Evolutionary conservation across 2,888 invertebrate species (phyloP), one percentile per base, ranked within the genome.

Genomic region (Hydrotaea diabolus): DNA sequence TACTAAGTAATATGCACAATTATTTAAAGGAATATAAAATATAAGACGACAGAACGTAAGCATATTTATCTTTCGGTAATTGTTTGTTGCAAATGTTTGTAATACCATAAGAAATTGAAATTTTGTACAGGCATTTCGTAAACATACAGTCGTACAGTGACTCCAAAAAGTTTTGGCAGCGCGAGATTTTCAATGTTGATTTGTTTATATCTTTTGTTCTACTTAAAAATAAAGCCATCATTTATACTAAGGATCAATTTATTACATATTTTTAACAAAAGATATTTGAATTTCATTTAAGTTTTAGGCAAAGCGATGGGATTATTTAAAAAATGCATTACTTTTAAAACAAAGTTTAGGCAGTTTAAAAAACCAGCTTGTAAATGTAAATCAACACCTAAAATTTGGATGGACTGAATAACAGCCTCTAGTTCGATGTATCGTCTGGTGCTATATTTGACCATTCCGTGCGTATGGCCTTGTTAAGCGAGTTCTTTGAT

Each of bases 381-480:
- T n/a, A 31, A 31, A 31, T 31, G 31, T 31, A 31, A 31, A 31
- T 31, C 31, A 31, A 31, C 31, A 31, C 46, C 46, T 46, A 46
- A 53, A 17, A 19, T 53, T 53, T 53, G 19, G 17, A 17, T 53
- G 53, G 53, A 15, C n/a, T n/a, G 17, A n/a, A 53, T n/a, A 53
- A 53, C 17, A 19, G 43, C 43, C 5, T 69, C 39, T 43, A 69
- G 17, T n/a, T 69, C 11, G 69, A 69, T 69, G 43, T 69, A 2
- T 69, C 39, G 2, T 43, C 69, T 19, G 36, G 69, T 69, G 69
- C n/a, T n/a, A 43, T 69, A 69, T 69, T 69, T 69, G 26, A 7
- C 26, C 8, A 64, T 64, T 64, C 64, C 36, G 2, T 31, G 64
- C 64, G 31, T 64, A 64, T 69, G n/a, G 43, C 69, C 39, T 69